These are phyloP conservation scores for Odobenus rosmarus DNA, from an alignment of 2,113 vertebrate genomes.

Conservation along the genomic window DNA sequence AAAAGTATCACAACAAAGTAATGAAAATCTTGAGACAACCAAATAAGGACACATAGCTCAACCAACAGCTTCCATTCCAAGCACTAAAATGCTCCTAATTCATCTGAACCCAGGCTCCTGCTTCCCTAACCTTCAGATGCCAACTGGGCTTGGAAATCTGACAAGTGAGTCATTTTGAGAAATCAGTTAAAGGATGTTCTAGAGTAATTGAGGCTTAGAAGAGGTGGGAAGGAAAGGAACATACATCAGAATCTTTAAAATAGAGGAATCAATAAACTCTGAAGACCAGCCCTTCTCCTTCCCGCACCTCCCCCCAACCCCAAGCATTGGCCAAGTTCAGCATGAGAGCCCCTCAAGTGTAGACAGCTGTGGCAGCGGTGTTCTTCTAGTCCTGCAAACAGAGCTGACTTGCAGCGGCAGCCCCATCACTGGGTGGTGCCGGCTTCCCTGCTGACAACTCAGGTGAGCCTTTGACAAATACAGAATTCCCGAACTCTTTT, in stretches of 20 bases:
- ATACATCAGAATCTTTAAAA: not conserved
- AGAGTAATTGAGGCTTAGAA: not conserved
- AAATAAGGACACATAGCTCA: not conserved
- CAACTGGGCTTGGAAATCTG: not conserved
- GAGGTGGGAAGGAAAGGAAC: not conserved
- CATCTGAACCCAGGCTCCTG: not conserved
- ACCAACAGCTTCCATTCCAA: not conserved
- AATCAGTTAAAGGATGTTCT: not conserved
- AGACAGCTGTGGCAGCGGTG: fast-evolving
- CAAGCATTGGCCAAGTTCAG: not conserved
- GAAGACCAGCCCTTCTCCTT: not conserved
- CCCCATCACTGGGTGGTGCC: fast-evolving
- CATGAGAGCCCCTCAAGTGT: fast-evolving
- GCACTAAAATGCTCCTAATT: not conserved
- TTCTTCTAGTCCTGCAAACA: no score
- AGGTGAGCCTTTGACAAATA: not conserved
- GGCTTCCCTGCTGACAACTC: not conserved
- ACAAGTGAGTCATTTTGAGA: not conserved
- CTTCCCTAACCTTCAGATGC: not conserved
- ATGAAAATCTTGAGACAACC: not conserved
- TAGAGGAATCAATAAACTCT: not conserved
- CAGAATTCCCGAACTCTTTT: not conserved
- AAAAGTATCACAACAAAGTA: not conserved
- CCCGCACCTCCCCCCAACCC: no score
- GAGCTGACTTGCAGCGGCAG: not conserved